Percentiles rank a stretch among this genome's conserved stretches.
Evolutionary conservation across 2,797 vertebrate species (phyloP).

Genomic region (Ptychobarbus kaznakovi): DNA sequence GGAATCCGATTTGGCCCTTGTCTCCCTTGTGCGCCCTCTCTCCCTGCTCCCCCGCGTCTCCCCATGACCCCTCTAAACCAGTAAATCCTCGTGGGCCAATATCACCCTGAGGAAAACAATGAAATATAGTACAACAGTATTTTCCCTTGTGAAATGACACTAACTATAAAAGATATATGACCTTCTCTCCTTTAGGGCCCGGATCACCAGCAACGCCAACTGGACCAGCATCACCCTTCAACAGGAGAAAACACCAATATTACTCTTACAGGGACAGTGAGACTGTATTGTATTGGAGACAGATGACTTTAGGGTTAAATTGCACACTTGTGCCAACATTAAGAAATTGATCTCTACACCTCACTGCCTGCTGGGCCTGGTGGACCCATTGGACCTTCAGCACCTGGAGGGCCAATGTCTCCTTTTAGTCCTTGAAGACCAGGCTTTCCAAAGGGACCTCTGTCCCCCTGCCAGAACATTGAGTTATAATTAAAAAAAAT

Average conservation of each 20-base stretch:
- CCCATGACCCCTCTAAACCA: constrained; percentile 81
- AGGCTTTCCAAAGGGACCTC: constrained; percentile 69
- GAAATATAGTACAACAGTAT: background rate
- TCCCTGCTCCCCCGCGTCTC: constrained; percentile 76
- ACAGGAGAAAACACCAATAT: constrained; percentile 15
- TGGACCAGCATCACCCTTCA: constrained; percentile 76
- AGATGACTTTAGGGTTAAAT: background rate
- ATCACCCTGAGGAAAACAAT: constrained; percentile 75
- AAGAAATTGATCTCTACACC: constrained; percentile 62
- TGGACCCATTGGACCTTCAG: constrained; percentile 75
- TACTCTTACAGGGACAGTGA: background rate
- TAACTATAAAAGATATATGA: constrained; percentile 45
- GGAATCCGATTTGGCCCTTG: constrained; percentile 82
- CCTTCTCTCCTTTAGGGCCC: constrained; percentile 77
- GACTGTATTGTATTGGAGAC: background rate
- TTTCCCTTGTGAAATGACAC: background rate
- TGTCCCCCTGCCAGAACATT: constrained; percentile 72
- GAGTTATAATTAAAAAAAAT: background rate
- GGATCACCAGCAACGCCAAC: constrained; percentile 72
- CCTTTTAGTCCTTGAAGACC: constrained; percentile 69
- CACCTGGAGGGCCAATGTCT: constrained; percentile 73
- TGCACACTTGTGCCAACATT: background rate
- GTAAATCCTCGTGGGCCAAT: constrained; percentile 77
- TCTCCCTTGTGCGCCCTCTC: constrained; percentile 80
- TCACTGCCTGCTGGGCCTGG: constrained; percentile 74